Percentiles rank a stretch among this genome's conserved stretches.
Conservation (phyloP, 2,797 vertebrate genomes). For the Clarias platycephalus region DNA sequence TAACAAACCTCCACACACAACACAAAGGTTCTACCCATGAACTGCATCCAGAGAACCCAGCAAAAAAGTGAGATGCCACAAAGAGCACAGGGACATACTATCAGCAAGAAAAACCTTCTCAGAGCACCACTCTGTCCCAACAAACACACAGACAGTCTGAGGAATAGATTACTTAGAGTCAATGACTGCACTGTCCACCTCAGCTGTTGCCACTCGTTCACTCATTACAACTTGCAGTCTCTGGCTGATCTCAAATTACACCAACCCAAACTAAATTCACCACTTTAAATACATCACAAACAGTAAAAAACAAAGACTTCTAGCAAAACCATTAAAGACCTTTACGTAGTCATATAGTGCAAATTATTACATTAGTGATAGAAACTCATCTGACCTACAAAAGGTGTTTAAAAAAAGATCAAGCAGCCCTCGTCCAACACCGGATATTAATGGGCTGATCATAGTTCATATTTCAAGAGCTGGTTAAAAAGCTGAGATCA, state of each 20-base stretch:
- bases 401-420: slow-evolving; percentile 23
- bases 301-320: slow-evolving; percentile 3
- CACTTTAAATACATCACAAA: background rate
- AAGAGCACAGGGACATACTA: slow-evolving; percentile 61
- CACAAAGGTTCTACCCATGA: background rate
- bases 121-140: slow-evolving; percentile 64
- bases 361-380: background rate
- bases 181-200: slow-evolving; percentile 73
- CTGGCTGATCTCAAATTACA: slow-evolving; percentile 42
- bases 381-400: background rate
- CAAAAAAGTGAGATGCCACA: slow-evolving; percentile 54
- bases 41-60: slow-evolving; percentile 37
- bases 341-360: background rate
- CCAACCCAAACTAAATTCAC: slow-evolving; percentile 11
- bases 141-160: slow-evolving; percentile 29
- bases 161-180: slow-evolving; percentile 47
- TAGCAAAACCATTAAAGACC: background rate
- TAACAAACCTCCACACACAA: slow-evolving; percentile 14
- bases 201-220: slow-evolving; percentile 81
- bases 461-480: slow-evolving; percentile 46
- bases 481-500: slow-evolving; percentile 29
- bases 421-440: background rate
- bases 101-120: slow-evolving; percentile 45
- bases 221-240: slow-evolving; percentile 58
- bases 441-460: slow-evolving; percentile 31